Base-by-base conservation (phyloP, 2,113 vertebrate species). In the Chlorodrepanis virens region DNA sequence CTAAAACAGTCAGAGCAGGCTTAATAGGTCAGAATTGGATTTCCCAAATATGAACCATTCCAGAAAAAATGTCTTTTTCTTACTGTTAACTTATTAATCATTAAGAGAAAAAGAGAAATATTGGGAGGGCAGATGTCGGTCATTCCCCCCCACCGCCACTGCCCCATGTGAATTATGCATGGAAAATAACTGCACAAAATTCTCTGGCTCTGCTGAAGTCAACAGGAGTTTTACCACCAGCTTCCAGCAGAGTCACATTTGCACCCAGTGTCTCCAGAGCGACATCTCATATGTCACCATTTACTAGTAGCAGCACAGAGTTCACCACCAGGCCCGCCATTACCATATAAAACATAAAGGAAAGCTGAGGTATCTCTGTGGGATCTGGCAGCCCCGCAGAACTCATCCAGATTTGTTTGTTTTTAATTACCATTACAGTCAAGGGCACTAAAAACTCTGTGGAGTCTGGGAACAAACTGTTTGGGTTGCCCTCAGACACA, bases 21-120 rank as follows among this genome's bases (percentile, higher is more conserved):
- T 95, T 95, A 90, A 71, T 94, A 92, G 92, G 82, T 94, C 88
- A 94, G 65, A 90, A 92, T 59, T 94, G 71, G 90, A 96, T 93
- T 96, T 94, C 76, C 83, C 79, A 92, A 93, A 95, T 83, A 93
- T 12, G 68, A 93, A 56, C 60, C n/a, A 83, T 78, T 90, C 74
- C 47, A 83, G 59, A 54, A 90, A 47, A 45, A 75, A 56, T 35
- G 3, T 5, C 1, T 76, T 87, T 85, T 90, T 87, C 64, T 90
- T 90, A 81, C 79, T 96, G 72, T 88, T 81, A 88, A 56, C 52
- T 88, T 95, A 78, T 47, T 90, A 91, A 94, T 90, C 71, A 45
- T 63, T 63, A 74, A 74, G 21, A 72, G 47, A 85, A 89, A 91
- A 80, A 54, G 25, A 69, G 19, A 68, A 87, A 10, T 31, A 47